Evolutionary conservation across 2,113 vertebrate species (phyloP), one percentile per base, ranked within the genome.

Genomic region (Brevimyrus niger): DNA sequence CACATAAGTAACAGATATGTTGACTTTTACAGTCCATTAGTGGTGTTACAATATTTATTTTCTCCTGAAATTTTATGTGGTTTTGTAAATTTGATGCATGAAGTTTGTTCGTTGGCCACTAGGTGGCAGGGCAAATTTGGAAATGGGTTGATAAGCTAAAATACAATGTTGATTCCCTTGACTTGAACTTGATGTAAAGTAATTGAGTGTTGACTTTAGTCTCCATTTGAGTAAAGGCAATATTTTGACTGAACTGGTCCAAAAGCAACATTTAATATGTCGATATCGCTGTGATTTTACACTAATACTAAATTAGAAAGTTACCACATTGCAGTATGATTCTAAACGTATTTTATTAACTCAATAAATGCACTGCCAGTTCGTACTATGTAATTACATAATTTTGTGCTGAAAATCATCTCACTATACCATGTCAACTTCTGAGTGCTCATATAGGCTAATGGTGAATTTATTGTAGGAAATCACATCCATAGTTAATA

Each of bases 91-190:
- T 83, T 83, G 19, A 83, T 84, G 44, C 44, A 84, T 44, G 82
- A n/a, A 4, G 21, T 84, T 84, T 84, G 38, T 84, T 69, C 13
- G 1, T 27, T 88, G 87, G 42, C 87, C 87, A 88, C 87, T 73
- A 88, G 87, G 61, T 88, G 87, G 87, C 61, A 73, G 58, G 9
- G 44, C 61, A 48, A 69, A 88, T 73, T 47, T 69, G 58, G 44
- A 23, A 73, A 73, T 65, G 11, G 23, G 87, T 47, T 27, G 42
- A 47, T 84, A 47, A 46, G 82, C 15, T 21, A 47, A 84, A 44
- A 47, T 84, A 23, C 44, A 47, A 84, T 47, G 82, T 84, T 84
- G 42, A 42, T 46, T 84, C 42, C 82, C 82, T 84, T 84, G 44
- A 3, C 21, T 42, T 42, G 51, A 87, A 38, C n/a, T n/a, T n/a